Evolutionary conservation across 2,113 vertebrate genomes (phyloP).

Genomic region (Lutjanus erythropterus): DNA sequence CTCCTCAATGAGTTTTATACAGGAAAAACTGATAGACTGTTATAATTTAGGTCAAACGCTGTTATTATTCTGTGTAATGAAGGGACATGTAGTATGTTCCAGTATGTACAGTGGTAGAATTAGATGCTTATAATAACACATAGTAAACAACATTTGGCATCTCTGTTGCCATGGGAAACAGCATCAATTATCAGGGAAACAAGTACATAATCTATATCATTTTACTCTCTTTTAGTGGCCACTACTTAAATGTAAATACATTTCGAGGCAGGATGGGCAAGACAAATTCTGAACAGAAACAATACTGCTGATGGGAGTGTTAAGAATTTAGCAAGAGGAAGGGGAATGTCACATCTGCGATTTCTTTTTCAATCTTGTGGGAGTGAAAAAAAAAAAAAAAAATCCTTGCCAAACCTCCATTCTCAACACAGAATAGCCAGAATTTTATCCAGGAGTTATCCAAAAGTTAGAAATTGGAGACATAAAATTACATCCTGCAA

Average conservation of each 20-base stretch:
- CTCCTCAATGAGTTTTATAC: background rate
- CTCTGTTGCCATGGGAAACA: background rate
- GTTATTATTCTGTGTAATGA: background rate
- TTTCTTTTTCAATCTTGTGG: background rate
- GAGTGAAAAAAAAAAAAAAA: background rate
- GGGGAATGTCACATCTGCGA: background rate
- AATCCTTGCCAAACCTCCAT: background rate
- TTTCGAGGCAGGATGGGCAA: background rate
- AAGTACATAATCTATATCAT: background rate
- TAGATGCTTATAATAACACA: background rate
- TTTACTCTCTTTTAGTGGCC: background rate
- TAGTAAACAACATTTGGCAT: background rate
- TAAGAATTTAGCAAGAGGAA: background rate
- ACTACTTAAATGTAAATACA: background rate
- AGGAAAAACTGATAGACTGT: background rate
- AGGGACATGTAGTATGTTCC: background rate
- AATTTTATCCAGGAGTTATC: background rate
- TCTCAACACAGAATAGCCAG: background rate
- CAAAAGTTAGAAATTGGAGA: background rate
- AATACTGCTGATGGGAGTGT: background rate
- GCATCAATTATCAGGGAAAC: background rate
- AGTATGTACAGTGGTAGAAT: background rate
- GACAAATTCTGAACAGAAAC: conserved; percentile 1
- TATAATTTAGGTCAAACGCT: background rate
- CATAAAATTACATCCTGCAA: background rate